phyloP scores from a whole-genome alignment of 2,797 vertebrate species.

The Lemur catta region DNA sequence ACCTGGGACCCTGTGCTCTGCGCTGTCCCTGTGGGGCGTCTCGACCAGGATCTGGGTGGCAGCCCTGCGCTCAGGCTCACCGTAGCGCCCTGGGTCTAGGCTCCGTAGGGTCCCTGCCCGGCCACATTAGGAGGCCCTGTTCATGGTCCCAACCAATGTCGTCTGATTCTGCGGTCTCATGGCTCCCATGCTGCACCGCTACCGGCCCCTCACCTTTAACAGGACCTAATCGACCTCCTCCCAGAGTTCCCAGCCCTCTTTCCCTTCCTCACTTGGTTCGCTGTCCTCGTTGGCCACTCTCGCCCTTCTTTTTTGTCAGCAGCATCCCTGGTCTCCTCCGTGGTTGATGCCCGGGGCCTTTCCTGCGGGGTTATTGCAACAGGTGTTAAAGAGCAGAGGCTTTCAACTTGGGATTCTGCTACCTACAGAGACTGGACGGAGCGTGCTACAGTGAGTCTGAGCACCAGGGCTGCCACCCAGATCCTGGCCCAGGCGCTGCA shows the following conservation, averaged over 20 bases:
- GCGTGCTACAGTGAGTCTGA: too few relatives aligned
- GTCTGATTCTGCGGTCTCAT: background rate
- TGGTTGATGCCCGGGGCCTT: accelerated
- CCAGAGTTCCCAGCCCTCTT: background rate
- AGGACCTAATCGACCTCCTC: background rate
- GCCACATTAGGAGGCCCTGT: background rate
- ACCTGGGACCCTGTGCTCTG: background rate
- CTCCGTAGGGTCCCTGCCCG: background rate
- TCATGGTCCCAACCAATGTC: background rate
- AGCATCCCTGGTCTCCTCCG: background rate
- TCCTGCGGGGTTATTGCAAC: background rate
- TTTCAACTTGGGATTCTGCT: too few relatives aligned
- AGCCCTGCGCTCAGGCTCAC: background rate
- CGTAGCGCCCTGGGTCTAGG: background rate
- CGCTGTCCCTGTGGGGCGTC: background rate
- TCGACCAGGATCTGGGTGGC: background rate
- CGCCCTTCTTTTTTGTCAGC: background rate
- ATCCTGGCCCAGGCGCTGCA: too few relatives aligned
- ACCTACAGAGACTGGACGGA: too few relatives aligned
- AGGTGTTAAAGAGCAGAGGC: background rate
- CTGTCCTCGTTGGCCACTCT: too few relatives aligned
- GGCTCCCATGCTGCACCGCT: background rate
- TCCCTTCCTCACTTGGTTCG: too few relatives aligned
- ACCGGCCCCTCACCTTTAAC: background rate
- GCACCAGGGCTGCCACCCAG: too few relatives aligned